Conservation (phyloP, 1,140 invertebrate genomes). For the Diprion similis region DNA sequence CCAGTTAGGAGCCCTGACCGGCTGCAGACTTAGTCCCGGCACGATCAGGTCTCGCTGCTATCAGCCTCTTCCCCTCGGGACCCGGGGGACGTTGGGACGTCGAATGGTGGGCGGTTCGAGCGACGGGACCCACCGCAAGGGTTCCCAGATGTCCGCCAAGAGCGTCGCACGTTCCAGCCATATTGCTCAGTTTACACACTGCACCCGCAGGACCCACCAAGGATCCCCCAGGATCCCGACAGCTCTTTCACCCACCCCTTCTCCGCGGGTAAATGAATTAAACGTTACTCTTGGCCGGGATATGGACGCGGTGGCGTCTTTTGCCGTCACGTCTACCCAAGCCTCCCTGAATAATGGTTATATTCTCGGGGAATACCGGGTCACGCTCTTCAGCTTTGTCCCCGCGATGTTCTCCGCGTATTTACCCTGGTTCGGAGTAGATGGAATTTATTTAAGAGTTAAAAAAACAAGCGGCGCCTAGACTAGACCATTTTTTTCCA, state of each 20-base stretch:
- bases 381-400: background rate
- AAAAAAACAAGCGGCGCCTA: no score
- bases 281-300: background rate
- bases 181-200: slow-evolving; percentile 4
- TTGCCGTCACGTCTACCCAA: background rate
- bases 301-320: background rate
- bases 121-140: slow-evolving; percentile 32
- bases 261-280: background rate
- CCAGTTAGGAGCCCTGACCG: background rate
- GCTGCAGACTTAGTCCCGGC: background rate
- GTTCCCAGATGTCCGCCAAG: slow-evolving; percentile 47
- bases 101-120: slow-evolving; percentile 25
- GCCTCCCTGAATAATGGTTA: background rate
- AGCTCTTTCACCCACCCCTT: background rate
- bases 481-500: no score
- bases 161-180: slow-evolving; percentile 22
- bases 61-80: background rate
- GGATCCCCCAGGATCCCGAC: background rate
- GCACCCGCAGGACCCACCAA: background rate
- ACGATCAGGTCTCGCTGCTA: background rate
- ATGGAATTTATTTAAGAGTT: no score
- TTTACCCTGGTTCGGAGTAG: background rate
- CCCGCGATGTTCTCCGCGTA: background rate
- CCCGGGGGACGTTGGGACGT: background rate
- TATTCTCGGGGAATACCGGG: background rate